Evolutionary conservation across 2,113 vertebrate species (phyloP).

Genomic region (Donacobius atricapilla): DNA sequence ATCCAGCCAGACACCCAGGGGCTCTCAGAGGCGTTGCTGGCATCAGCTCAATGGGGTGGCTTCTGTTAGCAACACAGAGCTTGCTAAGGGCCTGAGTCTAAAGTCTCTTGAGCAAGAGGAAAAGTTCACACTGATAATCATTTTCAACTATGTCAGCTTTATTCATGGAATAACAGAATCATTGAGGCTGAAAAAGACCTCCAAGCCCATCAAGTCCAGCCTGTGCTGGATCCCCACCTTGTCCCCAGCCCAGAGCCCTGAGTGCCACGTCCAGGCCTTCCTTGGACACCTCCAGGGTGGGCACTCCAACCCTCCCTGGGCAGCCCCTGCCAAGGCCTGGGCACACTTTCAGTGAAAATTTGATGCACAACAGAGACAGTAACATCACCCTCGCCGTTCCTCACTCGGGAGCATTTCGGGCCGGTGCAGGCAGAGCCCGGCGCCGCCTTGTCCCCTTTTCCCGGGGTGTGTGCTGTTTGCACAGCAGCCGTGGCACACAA

Average conservation of each 20-base stretch:
- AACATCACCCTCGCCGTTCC: not conserved
- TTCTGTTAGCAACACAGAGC: not conserved
- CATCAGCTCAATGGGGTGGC: not conserved
- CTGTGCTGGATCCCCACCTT: fast-evolving
- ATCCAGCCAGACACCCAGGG: not conserved
- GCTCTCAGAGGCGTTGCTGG: not conserved
- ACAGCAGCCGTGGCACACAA: not conserved
- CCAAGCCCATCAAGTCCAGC: fast-evolving
- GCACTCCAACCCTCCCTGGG: not conserved
- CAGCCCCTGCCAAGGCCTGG: not conserved
- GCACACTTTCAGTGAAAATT: not conserved
- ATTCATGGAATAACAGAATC: not conserved
- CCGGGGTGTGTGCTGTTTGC: not conserved
- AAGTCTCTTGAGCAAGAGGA: not conserved
- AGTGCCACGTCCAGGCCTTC: fast-evolving
- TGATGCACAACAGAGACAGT: not conserved
- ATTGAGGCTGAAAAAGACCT: not conserved
- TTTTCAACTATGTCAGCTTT: not conserved
- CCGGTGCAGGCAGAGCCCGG: fast-evolving
- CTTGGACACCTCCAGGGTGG: not conserved
- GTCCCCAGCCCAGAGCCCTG: not conserved
- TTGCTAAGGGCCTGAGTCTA: not conserved
- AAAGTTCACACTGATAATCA: not conserved
- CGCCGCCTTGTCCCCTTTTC: fast-evolving
- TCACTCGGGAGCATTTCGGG: fast-evolving